Conservation (phyloP, 2,113 vertebrate species). For the Cyprinodon variegatus region DNA sequence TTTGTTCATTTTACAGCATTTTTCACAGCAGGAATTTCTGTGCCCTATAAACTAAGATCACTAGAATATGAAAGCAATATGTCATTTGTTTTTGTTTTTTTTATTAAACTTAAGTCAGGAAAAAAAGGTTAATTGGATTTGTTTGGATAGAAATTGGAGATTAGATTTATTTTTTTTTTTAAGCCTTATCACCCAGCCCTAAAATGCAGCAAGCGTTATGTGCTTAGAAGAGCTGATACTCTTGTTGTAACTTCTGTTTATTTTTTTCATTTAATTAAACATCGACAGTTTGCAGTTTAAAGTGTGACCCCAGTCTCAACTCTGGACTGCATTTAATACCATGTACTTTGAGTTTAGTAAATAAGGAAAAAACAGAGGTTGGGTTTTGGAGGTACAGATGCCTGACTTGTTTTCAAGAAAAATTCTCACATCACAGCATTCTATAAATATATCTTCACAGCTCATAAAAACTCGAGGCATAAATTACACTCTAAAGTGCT, state of each 20-base stretch:
- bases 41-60: no score
- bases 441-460: not conserved
- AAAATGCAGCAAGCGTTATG: no score
- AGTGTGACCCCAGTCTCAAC: not conserved
- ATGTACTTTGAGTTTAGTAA: slow-evolving; percentile 17
- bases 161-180: no score
- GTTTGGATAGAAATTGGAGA: no score
- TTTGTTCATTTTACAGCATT: no score
- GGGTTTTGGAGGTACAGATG: not conserved
- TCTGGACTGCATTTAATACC: not conserved
- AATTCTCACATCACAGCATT: not conserved
- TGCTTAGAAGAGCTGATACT: not conserved
- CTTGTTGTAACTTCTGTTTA: not conserved
- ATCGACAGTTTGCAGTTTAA: not conserved
- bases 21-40: no score
- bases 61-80: no score
- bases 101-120: no score
- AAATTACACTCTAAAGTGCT: not conserved
- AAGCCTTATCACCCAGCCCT: no score
- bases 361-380: not conserved
- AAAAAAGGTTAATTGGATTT: no score
- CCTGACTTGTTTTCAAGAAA: not conserved
- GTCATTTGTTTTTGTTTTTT: no score
- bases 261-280: not conserved
- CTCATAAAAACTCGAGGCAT: not conserved